phyloP scores from a whole-genome alignment of 2,888 invertebrate genomes.

The Tetramorium bicarinatum region DNA sequence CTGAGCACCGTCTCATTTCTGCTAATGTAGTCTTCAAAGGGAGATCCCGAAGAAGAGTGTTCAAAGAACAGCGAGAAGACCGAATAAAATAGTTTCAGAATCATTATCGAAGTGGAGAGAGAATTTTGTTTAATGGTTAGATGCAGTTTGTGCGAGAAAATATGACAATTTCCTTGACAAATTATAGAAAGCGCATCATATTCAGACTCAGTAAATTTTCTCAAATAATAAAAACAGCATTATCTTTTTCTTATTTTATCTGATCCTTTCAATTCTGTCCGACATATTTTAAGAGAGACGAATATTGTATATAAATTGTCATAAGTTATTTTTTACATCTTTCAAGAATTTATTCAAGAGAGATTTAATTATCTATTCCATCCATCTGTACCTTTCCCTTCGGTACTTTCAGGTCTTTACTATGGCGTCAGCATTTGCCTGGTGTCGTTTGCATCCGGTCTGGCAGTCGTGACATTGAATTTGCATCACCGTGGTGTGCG shows the following conservation, averaged over 20 bases:
- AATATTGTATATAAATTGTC: background rate
- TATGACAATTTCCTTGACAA: background rate
- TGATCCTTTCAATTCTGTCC: background rate
- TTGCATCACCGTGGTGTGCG: constrained; percentile 94
- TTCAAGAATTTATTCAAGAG: background rate
- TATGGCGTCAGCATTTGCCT: constrained; percentile 94
- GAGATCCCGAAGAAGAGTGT: background rate
- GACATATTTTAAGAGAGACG: background rate
- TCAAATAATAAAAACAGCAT: background rate
- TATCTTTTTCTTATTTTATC: background rate
- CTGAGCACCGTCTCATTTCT: constrained; percentile 22
- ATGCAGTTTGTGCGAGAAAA: background rate
- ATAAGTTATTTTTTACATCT: background rate
- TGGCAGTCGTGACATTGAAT: constrained; percentile 94
- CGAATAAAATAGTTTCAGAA: constrained; percentile 13
- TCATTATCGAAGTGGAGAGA: constrained; percentile 7
- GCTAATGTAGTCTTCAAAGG: constrained; percentile 36
- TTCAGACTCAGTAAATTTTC: background rate
- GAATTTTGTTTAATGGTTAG: constrained; percentile 23
- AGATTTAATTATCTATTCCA: constrained; percentile 10
- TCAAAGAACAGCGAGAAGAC: constrained; percentile 21
- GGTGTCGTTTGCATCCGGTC: constrained; percentile 93
- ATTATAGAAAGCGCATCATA: background rate
- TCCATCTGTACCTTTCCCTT: background rate
- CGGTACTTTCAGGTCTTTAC: constrained; percentile 89